phyloP scores from a whole-genome alignment of 2,888 invertebrate genomes.

The Atethmia centrago region DNA sequence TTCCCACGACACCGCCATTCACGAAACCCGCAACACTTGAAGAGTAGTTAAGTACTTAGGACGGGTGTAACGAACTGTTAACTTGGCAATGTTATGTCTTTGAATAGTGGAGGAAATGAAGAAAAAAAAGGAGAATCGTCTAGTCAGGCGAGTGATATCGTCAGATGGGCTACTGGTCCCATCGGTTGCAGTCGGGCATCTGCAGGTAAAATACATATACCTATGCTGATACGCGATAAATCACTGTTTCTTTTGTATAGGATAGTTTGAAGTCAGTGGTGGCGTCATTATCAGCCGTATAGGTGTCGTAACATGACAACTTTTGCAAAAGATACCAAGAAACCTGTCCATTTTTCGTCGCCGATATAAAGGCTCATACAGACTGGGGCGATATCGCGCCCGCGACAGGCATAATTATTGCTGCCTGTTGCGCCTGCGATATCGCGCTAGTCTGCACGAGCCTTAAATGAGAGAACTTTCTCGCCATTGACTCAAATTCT shows the following conservation, averaged over 20 bases:
- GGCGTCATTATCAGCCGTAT: neutral
- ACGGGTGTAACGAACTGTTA: constrained; percentile 62
- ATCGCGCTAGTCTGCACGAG: no score
- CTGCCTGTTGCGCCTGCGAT: no score
- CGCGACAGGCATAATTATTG: no score
- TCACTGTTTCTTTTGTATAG: neutral
- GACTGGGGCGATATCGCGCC: no score
- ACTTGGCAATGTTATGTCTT: constrained; percentile 23
- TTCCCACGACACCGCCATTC: constrained; percentile 78
- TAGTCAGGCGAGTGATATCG: neutral
- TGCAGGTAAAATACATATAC: neutral
- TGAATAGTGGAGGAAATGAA: neutral
- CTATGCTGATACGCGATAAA: neutral
- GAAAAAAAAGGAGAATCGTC: no score
- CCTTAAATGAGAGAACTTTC: constrained; percentile 30
- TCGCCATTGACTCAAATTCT: constrained; percentile 27
- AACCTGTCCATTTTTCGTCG: neutral
- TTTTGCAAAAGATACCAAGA: constrained; percentile 15
- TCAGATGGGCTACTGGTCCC: neutral
- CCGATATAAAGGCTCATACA: no score
- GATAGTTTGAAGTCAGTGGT: neutral
- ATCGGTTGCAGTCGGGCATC: neutral
- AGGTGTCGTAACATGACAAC: constrained; percentile 17
- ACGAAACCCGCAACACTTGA: constrained; percentile 63
- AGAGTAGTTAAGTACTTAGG: constrained; percentile 55